Evolutionary conservation across 2,888 invertebrate genomes (phyloP), one percentile per base, ranked within the genome.

Genomic region (Nasonia oneida): DNA sequence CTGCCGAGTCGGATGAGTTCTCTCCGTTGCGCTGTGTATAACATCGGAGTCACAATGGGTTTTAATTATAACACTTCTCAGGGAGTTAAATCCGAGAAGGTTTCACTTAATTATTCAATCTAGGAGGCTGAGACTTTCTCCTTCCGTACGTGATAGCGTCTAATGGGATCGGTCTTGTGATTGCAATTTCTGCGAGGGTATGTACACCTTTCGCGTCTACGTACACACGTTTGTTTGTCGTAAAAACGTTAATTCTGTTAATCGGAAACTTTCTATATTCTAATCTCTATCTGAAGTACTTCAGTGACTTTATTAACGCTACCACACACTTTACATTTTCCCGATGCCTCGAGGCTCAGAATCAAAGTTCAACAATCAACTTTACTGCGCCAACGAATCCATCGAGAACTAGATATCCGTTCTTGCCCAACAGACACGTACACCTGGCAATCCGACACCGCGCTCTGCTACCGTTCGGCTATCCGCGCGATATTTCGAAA

Each of bases 101-200:
- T 83, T 86, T 86, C 86, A 39, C 79, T 39, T 75, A 83, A 86
- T 83, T 79, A 86, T 83, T 86, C 42, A 70, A 82, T 83, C 50
- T 71, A 15, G 37, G n/a, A 57, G 33, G 12, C 39, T 77, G 29
- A 4, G 29, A 57, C 86, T 83, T 83, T 86, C 83, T 86, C 82
- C 71, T 79, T 23, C 1, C 6, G n/a, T 83, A 61, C 80, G 82
- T 76, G 83, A 53, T 80, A 47, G n/a, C 77, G 67, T 61, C 57
- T 64, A 71, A 73, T 82, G 71, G 57, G 53, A 78, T 64, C 50
- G 18, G 57, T 67, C 74, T 57, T 50, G 37, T 64, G 74, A 82
- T 78, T 85, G 47, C 50, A 37, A 53, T 74, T 50, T 18, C 4
- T 23, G n/a, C 57, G 23, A 61, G n/a, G n/a, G 6, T 61, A n/a